Evolutionary conservation across 1,140 invertebrate species (phyloP).

Genomic region (Drosophila cardini): DNA sequence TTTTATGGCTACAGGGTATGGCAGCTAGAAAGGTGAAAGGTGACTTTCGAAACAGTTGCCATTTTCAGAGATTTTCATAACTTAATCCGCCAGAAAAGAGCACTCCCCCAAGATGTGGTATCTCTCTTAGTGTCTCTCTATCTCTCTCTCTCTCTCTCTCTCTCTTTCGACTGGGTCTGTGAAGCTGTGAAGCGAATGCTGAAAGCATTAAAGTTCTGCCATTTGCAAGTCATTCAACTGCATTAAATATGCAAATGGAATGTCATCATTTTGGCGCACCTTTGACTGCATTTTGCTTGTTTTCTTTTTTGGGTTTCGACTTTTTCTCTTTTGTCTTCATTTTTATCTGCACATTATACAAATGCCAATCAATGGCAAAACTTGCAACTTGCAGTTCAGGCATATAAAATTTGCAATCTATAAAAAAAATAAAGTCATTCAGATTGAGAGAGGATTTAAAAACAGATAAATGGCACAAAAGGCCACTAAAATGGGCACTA

Average conservation of each 20-base stretch:
- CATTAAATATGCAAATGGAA: slow-evolving; percentile 56
- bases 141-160: too few species aligned
- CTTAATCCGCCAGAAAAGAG: slow-evolving; percentile 17
- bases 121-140: too few species aligned
- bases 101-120: neutral
- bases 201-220: slow-evolving; percentile 39
- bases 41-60: slow-evolving; percentile 34
- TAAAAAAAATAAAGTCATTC: slow-evolving; percentile 27
- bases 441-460: neutral
- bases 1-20: slow-evolving; percentile 11
- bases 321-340: slow-evolving; percentile 14
- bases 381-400: slow-evolving; percentile 13
- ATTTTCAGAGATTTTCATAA: slow-evolving; percentile 37
- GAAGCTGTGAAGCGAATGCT: slow-evolving; percentile 2
- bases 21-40: slow-evolving; percentile 34
- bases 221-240: slow-evolving; percentile 54
- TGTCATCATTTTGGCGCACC: slow-evolving; percentile 41
- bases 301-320: slow-evolving; percentile 1
- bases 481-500: neutral
- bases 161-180: neutral
- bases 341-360: slow-evolving; percentile 30
- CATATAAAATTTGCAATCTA: slow-evolving; percentile 30
- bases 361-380: slow-evolving; percentile 48
- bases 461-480: slow-evolving; percentile 15
- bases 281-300: slow-evolving; percentile 40